A percentile compares a stretch with the other conserved stretches of the same genome.
Conservation (phyloP, 2,113 vertebrate genomes). For the Cavia aperea region DNA sequence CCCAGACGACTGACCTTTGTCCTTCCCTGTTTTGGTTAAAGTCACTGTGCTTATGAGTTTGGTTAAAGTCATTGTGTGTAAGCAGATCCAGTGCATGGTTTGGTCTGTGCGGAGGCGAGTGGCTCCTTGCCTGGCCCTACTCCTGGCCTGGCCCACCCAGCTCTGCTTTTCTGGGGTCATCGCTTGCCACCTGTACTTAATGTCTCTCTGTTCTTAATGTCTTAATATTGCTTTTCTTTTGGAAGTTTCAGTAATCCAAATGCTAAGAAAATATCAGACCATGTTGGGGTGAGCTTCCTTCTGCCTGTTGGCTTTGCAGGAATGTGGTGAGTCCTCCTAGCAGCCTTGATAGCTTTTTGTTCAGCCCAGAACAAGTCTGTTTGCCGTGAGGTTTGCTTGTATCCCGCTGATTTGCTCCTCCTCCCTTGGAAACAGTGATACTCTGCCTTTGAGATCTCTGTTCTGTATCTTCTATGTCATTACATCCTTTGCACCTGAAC, state of each 20-base stretch:
- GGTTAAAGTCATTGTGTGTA: background rate
- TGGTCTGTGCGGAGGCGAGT: background rate
- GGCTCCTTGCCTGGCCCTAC: background rate
- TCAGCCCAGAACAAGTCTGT: background rate
- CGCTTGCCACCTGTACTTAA: background rate
- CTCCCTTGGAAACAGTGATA: background rate
- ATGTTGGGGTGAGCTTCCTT: background rate
- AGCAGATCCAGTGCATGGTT: background rate
- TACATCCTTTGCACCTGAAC: background rate
- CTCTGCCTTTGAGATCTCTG: background rate
- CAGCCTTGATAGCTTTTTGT: too few relatives aligned
- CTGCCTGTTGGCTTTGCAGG: background rate
- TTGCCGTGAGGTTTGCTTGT: background rate
- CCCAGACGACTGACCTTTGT: too few relatives aligned
- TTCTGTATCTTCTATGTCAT: background rate
- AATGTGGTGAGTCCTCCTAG: background rate
- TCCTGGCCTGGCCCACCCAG: background rate
- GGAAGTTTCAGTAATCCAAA: background rate
- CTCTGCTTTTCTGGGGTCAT: background rate
- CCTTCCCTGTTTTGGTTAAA: background rate
- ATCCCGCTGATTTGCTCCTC: background rate
- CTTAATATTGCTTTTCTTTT: background rate
- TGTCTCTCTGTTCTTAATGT: background rate
- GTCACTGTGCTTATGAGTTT: background rate
- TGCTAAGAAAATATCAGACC: background rate